Base-by-base conservation (phyloP, 2,113 vertebrate species). In the Silurus meridionalis region DNA sequence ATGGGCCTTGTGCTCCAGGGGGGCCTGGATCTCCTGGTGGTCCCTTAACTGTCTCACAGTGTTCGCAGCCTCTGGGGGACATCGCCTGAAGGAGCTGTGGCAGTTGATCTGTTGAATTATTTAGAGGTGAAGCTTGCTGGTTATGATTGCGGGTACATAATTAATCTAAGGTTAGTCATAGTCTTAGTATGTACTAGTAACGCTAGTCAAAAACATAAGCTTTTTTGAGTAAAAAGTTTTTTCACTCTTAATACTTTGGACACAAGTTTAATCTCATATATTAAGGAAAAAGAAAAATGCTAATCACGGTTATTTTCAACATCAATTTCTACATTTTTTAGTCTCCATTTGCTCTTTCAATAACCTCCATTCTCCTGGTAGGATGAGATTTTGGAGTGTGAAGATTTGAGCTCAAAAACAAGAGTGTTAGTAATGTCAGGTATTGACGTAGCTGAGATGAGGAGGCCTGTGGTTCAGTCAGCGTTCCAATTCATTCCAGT, bases 41-140 rank as follows among this genome's bases (percentile, higher is more conserved):
- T 6, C 92, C 93, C 52, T 85, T 87, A 37, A 87, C 89, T n/a
- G 89, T 88, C 71, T 93, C 92, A 89, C 92, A 94, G 4, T 88
- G 80, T 57, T 89, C 86, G 83, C 91, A 92, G 79, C 84, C 84
- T 8, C 77, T 80, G 13, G 87, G 87, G 5, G 80, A 79, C 86
- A 93, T 90, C 37, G 87, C 87, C 71, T 91, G 91, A 83, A 94
- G 89, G 74, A 93, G 82, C 79, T 92, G 90, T 53, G 92, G 91
- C n/a, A 94, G 86, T 82, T 94, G 91, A 79, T 88, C 91, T 92
- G 79, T 78, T 75, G 46, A 77, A 55, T 15, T 79, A 53, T 21
- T 25, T 25, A n/a, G 13, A 77, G 15, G 75, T 57, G 13, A 52
- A 1, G 4, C 2, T 57, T 71, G 69, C 46, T 4, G 15, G 37